Conservation (phyloP, 2,797 vertebrate species). For the Macropus fuliginosus region DNA sequence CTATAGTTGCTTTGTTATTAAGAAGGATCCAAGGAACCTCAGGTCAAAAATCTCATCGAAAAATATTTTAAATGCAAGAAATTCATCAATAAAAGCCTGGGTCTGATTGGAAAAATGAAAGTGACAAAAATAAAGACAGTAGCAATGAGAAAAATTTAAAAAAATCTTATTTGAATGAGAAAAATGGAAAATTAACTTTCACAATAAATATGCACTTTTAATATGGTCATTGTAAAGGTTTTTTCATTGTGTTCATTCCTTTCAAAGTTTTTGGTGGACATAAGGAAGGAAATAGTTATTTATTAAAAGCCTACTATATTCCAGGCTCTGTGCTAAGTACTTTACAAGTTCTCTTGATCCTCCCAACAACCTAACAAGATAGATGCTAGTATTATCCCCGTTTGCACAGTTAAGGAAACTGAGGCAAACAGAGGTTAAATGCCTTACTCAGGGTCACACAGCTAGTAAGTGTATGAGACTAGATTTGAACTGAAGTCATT, state of each 20-base stretch:
- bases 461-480: not conserved
- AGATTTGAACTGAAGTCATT: not conserved
- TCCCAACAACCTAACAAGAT: not conserved
- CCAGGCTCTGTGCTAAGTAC: not conserved
- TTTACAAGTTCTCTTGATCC: not conserved
- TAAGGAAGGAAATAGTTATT: not conserved
- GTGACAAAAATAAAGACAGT: not conserved
- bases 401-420: not conserved
- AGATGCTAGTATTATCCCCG: not conserved
- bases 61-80: not conserved
- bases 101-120: not conserved
- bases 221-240: not conserved
- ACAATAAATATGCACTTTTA: not conserved
- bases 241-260: not conserved
- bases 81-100: not conserved
- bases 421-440: not conserved
- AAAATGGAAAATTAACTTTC: not conserved
- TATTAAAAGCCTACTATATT: not conserved
- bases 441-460: not conserved
- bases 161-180: not conserved
- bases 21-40: conserved; percentile 76
- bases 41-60: not conserved
- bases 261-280: not conserved
- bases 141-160: not conserved
- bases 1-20: conserved; percentile 91